Evolutionary conservation across 1,140 invertebrate species (phyloP).

Genomic region (Pogonognathellus flavescens): DNA sequence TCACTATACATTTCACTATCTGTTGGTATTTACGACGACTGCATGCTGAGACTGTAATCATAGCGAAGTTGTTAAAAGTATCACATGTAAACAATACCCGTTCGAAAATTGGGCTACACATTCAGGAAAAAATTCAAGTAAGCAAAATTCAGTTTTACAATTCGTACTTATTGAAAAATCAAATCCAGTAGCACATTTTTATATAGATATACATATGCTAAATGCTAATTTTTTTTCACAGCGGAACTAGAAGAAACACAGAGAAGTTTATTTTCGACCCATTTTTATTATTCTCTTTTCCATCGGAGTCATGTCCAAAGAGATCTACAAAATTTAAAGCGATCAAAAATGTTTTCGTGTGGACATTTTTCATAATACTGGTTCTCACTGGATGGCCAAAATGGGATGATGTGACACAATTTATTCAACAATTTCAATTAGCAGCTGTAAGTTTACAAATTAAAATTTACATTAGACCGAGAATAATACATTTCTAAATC

Average conservation of each 20-base stretch:
- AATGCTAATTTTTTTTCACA: too few species aligned
- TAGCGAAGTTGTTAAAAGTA: neutral
- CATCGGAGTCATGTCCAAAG: neutral
- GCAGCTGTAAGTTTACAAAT: neutral
- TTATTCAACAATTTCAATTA: neutral
- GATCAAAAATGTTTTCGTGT: neutral
- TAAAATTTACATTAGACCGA: too few species aligned
- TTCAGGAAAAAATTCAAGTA: too few species aligned
- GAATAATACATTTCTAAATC: too few species aligned
- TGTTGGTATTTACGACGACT: neutral
- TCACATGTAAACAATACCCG: conserved; percentile 1
- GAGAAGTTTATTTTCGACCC: neutral
- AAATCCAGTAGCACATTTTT: too few species aligned
- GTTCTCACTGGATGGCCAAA: neutral
- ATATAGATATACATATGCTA: too few species aligned
- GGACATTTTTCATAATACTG: neutral
- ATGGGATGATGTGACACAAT: too few species aligned
- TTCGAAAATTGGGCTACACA: too few species aligned
- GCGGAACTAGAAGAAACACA: too few species aligned
- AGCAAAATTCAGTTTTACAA: too few species aligned
- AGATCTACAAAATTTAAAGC: neutral
- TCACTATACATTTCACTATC: neutral
- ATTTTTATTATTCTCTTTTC: neutral
- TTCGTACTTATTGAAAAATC: too few species aligned
- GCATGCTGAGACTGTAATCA: neutral